Conservation (phyloP, 2,797 vertebrate genomes). For the Lacerta bilineata region DNA sequence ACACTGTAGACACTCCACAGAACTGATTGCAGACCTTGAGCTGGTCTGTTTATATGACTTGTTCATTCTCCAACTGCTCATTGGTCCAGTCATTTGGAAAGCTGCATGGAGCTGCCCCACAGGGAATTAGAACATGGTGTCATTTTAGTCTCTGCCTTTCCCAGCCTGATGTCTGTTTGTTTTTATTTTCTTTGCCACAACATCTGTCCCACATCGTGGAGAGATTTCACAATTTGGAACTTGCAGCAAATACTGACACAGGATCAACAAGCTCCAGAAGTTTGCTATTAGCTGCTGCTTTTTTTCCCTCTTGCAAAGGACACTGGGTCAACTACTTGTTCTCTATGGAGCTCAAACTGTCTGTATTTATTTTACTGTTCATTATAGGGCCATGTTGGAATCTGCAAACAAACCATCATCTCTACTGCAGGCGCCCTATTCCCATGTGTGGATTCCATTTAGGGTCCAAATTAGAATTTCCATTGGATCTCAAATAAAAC, state of each 20-base stretch:
- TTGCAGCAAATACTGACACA: slow-evolving; percentile 64
- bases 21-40: slow-evolving; percentile 66
- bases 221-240: slow-evolving; percentile 72
- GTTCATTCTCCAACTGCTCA: slow-evolving; percentile 49
- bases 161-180: slow-evolving; percentile 58
- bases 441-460: slow-evolving; percentile 26
- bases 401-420: neutral
- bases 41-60: slow-evolving; percentile 63
- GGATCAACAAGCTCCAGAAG: slow-evolving; percentile 57
- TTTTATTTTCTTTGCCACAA: slow-evolving; percentile 70
- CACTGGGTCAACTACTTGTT: slow-evolving; percentile 52
- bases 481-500: slow-evolving; percentile 44
- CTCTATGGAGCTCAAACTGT: slow-evolving; percentile 29
- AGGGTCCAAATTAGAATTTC: slow-evolving; percentile 42
- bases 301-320: slow-evolving; percentile 43
- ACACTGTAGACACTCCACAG: slow-evolving; percentile 37
- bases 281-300: slow-evolving; percentile 41
- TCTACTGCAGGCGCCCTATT: neutral
- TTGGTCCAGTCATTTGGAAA: slow-evolving; percentile 56
- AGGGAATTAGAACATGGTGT: slow-evolving; percentile 55
- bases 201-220: slow-evolving; percentile 61
- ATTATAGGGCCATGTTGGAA: slow-evolving; percentile 59
- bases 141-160: slow-evolving; percentile 64
- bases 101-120: slow-evolving; percentile 48
- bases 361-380: slow-evolving; percentile 57